Evolutionary conservation across 2,888 invertebrate species (phyloP), one percentile per base, ranked within the genome.

Genomic region (Lycocerus yunnanus): DNA sequence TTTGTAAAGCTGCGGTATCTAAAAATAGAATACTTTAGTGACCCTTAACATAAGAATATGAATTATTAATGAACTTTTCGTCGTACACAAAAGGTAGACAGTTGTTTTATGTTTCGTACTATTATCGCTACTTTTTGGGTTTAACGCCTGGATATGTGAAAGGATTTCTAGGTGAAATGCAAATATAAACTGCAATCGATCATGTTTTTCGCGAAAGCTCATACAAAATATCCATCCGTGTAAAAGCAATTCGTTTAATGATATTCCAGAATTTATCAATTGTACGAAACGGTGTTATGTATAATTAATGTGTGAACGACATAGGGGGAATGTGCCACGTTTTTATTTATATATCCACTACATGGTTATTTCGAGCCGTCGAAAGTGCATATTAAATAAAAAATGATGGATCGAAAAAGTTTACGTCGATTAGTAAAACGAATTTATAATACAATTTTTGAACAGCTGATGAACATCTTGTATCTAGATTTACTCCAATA

Each of bases 401-500:
- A 43, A 43, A 43, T 43, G 43, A 16, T 63, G 15, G 20, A 20
- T n/a, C 15, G 16, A 60, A 16, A 60, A 60, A 16, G 16, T 18
- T 60, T 60, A 15, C 16, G 16, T 60, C 15, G 15, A 18, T 16
- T 60, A 60, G 60, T 60, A 11, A 18, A 60, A 27, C 27, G 67
- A 67, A 61, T 21, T 27, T 27, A 61, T 24, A 15, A 15, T 11
- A 11, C 21, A 27, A 13, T 63, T 16, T 60, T 21, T 16, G n/a
- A 58, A 66, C 73, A 73, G 73, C 73, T 73, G 73, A 69, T 24
- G 73, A 65, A 69, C 69, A 69, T 69, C 73, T 69, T 69, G 69
- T 66, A 68, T 73, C 69, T 73, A 65, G 69, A 73, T 73, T 73
- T 73, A 73, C 73, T 73, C 63, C 69, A 59, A 60, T 73, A 69